Evolutionary conservation across 2,888 invertebrate species (phyloP), one percentile per base, ranked within the genome.

Genomic region (Andrena marginata): DNA sequence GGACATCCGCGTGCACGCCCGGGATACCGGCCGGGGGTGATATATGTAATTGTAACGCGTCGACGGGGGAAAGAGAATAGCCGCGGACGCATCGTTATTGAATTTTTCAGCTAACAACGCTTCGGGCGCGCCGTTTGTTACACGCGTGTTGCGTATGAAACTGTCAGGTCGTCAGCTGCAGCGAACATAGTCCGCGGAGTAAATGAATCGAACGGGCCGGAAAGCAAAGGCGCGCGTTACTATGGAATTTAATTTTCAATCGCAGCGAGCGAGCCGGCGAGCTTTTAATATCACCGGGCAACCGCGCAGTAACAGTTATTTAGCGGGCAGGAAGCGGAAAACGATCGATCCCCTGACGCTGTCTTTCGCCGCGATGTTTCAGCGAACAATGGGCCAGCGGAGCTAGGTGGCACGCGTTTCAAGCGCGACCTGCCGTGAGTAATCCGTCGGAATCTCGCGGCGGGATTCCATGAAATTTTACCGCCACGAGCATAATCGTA

Each of bases 81-180:
- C 16, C 6, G 2, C 23, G 8, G 71, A 6, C 7, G 51, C 33
- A 23, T 62, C 10, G 8, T 60, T 64, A 29, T 49, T 49, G 51
- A 26, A 76, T 68, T 82, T 80, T 82, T 80, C 26, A 56, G 2
- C 23, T 23, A 10, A 16, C 16, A 31, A 33, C 49, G 35, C 6
- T 64, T 23, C 16, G 3, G 26, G 42, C 51, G 13, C 35, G n/a
- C 4, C 65, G 60, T 59, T 69, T 35, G 54, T 20, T 60, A 29
- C 8, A 13, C 31, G 26, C 10, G 29, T 35, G n/a, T 20, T 26
- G 63, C 62, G 54, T 64, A 49, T 69, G 77, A 65, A 81, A 31
- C 54, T 65, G 70, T 70, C 77, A 74, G 56, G 60, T 56, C 60
- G 73, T 77, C 82, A 77, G 48, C 48, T 73, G 69, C 81, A 62